phyloP scores from a whole-genome alignment of 2,888 invertebrate species.

The Volucella zonaria region DNA sequence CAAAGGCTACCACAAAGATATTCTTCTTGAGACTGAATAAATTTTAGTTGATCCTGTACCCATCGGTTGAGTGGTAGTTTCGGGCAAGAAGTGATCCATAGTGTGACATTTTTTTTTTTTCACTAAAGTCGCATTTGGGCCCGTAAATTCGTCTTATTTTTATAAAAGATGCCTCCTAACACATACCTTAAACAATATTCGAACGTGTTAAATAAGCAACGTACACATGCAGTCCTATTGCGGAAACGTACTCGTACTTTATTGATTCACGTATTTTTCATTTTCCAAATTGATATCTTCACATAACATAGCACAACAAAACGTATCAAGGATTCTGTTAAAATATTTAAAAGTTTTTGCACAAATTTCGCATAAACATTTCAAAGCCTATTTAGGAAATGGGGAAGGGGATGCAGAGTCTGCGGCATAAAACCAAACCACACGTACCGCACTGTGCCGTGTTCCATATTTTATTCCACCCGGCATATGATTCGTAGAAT shows the following conservation, averaged over 20 bases:
- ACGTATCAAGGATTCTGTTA: slow-evolving; percentile 6
- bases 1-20: too few species aligned
- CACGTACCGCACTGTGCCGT: slow-evolving; percentile 8
- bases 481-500: slow-evolving; percentile 40
- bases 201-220: too few species aligned
- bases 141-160: too few species aligned
- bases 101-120: too few species aligned
- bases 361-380: slow-evolving; percentile 57
- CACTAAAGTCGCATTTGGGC: too few species aligned
- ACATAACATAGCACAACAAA: neutral
- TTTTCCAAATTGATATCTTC: slow-evolving; percentile 16
- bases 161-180: too few species aligned
- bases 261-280: neutral
- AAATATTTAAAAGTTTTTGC: slow-evolving; percentile 51
- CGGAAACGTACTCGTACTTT: neutral
- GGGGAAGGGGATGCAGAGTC: slow-evolving; percentile 40
- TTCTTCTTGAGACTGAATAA: too few species aligned
- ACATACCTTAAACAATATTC: too few species aligned
- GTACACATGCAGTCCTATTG: neutral
- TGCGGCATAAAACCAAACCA: slow-evolving; percentile 15
- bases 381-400: slow-evolving; percentile 52
- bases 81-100: too few species aligned
- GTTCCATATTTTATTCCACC: slow-evolving; percentile 40
- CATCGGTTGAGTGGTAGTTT: too few species aligned
- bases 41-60: too few species aligned